Evolutionary conservation across 2,888 invertebrate genomes (phyloP).

Genomic region (Strigamia maritima): DNA sequence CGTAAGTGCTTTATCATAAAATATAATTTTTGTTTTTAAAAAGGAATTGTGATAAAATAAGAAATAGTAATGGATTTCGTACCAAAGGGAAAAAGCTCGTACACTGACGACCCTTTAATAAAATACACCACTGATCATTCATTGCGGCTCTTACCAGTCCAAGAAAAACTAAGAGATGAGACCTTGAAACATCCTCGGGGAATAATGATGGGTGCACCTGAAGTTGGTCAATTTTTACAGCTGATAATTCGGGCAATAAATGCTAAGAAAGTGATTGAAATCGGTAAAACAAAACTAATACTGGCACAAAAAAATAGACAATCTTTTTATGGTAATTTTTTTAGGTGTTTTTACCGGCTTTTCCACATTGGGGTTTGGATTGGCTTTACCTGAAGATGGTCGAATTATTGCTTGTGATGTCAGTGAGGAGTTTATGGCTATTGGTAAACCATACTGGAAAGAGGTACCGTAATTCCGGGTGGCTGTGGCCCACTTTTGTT

Average conservation of each 20-base stretch:
- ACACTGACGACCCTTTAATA: background rate
- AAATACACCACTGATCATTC: slow-evolving; percentile 10
- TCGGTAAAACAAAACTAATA: background rate
- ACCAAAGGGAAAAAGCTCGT: too few relatives aligned
- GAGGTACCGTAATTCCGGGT: slow-evolving; percentile 40
- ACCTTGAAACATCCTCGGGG: slow-evolving; percentile 41
- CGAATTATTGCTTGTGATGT: slow-evolving; percentile 50
- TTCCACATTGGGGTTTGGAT: slow-evolving; percentile 51
- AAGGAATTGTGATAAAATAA: background rate
- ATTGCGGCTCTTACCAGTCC: background rate
- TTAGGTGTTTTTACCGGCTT: slow-evolving; percentile 52
- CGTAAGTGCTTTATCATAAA: background rate
- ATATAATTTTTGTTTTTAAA: background rate
- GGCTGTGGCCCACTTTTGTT: too few relatives aligned
- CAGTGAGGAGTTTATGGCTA: slow-evolving; percentile 45
- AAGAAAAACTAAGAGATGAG: slow-evolving; percentile 36
- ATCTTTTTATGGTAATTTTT: background rate
- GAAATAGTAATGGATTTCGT: too few relatives aligned
- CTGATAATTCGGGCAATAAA: background rate
- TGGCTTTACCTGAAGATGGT: slow-evolving; percentile 52
- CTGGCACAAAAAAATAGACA: background rate
- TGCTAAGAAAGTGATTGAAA: slow-evolving; percentile 34
- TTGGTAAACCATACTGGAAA: slow-evolving; percentile 42
- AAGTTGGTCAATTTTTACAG: slow-evolving; percentile 42
- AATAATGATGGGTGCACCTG: slow-evolving; percentile 47